Conservation (phyloP, 2,113 vertebrate species). For the Grus americana region DNA sequence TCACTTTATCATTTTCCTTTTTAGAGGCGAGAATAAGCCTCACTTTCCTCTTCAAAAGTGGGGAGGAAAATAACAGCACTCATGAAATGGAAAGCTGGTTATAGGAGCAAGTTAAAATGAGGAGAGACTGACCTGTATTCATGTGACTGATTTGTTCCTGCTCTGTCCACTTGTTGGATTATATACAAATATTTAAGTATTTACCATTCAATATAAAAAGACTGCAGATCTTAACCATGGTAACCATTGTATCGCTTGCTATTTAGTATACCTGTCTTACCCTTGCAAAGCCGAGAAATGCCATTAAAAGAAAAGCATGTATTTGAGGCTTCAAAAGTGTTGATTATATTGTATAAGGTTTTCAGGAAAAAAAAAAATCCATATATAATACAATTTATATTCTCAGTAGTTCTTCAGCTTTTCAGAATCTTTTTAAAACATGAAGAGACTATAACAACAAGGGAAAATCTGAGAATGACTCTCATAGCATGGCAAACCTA, state of each 20-base stretch:
- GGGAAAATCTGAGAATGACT: neutral
- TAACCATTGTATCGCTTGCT: neutral
- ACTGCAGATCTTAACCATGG: neutral
- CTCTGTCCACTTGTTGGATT: neutral
- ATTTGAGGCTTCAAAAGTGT: neutral
- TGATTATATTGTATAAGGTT: neutral
- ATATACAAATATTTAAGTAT: slow-evolving; percentile 7
- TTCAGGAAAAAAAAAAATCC: neutral
- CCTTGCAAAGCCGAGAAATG: neutral
- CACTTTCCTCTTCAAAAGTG: neutral
- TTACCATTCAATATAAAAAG: neutral
- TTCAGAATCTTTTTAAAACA: neutral
- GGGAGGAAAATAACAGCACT: neutral
- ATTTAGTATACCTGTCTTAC: neutral
- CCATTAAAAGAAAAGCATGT: neutral
- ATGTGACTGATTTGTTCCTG: neutral
- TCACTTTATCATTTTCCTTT: neutral
- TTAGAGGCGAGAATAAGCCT: neutral
- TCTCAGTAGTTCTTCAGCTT: neutral
- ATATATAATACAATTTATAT: neutral
- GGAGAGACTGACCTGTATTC: neutral
- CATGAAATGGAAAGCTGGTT: neutral
- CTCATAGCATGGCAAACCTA: neutral
- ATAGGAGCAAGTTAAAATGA: neutral
- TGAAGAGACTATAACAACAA: neutral